Base-by-base conservation (phyloP, 2,888 invertebrate genomes). In the Eupithecia insigniata region DNA sequence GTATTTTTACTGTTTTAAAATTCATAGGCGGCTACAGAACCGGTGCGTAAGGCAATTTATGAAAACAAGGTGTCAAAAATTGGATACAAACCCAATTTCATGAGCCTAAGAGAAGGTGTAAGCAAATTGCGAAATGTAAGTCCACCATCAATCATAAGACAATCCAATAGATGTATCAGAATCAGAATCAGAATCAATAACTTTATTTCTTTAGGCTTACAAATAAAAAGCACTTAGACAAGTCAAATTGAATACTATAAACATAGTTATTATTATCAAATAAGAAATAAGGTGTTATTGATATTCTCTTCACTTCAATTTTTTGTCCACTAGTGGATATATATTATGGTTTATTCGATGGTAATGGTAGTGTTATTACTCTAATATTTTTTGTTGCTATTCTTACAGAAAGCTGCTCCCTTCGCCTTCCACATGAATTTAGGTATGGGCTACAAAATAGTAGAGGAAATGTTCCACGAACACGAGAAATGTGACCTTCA, bases 401-500 rank as follows among this genome's bases (percentile, higher is more conserved):
- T 61, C 16, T 91, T 83, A 18, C 80, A 94, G 84, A 95, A 94
- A 71, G 73, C 73, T 1, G 18, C 62, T 5, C 94, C 96, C 2
- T 96, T 96, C 80, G 96, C 96, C 0, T 96, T 96, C 77, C 95
- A 96, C 82, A 95, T 95, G 83, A 95, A 96, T 79, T 79, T 90
- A 3, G 95, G 95, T 2, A 87, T 92, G 5, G 95, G 95, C 0
- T 96, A 96, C 83, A 95, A 95, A 83, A 80, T 96, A 1, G 93
- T 96, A 5, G 94, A 95, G 69, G 94, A 95, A 79, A 95, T 95
- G 22, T 97, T 95, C 84, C 90, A 90, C 34, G 96, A 96, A 81
- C 95, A 95, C 74, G 96, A 97, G 84, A 97, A 96, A 82, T 97
- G 97, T 84, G 95, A 95, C 0, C 88, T 97, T 14, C 95, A 94